A percentile compares a stretch with the other conserved stretches of the same genome.
Conservation (phyloP, 2,797 vertebrate species). For the Parauchenoglanis punctatus region DNA sequence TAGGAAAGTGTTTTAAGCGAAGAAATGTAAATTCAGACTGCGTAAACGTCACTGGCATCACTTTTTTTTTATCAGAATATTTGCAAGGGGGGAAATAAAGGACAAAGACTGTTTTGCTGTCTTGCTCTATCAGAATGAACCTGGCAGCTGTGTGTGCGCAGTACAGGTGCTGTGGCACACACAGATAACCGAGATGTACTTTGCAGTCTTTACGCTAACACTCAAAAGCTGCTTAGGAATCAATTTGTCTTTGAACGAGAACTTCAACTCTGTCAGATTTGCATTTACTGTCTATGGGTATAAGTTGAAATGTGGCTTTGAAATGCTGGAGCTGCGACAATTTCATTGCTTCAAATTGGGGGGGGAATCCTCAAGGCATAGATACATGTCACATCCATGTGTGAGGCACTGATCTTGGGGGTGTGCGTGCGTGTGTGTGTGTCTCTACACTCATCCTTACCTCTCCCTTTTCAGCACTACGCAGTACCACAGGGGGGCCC, state of each 20-base stretch:
- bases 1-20: not conserved
- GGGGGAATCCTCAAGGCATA: not conserved
- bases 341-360: constrained; percentile 16
- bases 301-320: constrained; percentile 7
- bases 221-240: constrained; percentile 56
- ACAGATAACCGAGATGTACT: constrained; percentile 53
- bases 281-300: constrained; percentile 22
- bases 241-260: constrained; percentile 43
- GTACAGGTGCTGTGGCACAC: constrained; percentile 42
- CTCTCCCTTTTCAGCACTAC: constrained; percentile 85
- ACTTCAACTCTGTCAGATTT: constrained; percentile 23
- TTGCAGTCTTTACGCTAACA: constrained; percentile 36
- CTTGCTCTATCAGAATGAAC: constrained; percentile 9
- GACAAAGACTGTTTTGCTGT: not conserved
- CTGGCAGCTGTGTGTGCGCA: not conserved
- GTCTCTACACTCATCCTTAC: constrained; percentile 65
- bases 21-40: not conserved
- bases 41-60: not conserved
- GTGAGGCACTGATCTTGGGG: not conserved
- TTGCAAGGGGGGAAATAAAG: not conserved
- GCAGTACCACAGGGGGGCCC: constrained; percentile 89
- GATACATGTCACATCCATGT: constrained; percentile 1
- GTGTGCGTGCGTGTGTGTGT: constrained; percentile 3
- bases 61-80: not conserved
- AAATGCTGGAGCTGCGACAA: constrained; percentile 30